Evolutionary conservation across 2,797 vertebrate species (phyloP).

Genomic region (Etheostoma perlongum): DNA sequence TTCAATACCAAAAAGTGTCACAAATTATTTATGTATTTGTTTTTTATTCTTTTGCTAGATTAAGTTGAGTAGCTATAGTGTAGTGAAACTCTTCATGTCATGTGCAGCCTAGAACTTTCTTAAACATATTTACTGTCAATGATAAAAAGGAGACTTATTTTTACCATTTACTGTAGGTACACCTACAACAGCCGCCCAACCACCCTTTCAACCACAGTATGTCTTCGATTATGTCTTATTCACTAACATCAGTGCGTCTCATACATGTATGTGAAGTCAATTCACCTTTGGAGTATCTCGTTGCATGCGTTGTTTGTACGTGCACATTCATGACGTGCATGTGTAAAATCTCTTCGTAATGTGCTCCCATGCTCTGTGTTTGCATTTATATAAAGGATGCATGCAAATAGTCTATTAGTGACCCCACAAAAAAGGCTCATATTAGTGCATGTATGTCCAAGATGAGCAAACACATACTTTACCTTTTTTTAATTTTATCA

Average conservation of each 20-base stretch:
- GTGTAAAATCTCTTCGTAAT: background rate
- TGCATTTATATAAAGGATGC: slow-evolving; percentile 24
- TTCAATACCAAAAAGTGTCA: background rate
- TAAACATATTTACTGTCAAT: slow-evolving; percentile 47
- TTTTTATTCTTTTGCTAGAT: slow-evolving; percentile 5
- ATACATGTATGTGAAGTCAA: slow-evolving; percentile 45
- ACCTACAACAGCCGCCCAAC: slow-evolving; percentile 80
- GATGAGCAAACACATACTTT: background rate
- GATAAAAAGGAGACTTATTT: slow-evolving; percentile 67
- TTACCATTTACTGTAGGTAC: slow-evolving; percentile 75
- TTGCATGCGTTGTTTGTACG: slow-evolving; percentile 45
- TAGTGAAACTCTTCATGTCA: slow-evolving; percentile 23
- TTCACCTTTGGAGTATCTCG: slow-evolving; percentile 32
- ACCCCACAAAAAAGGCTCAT: background rate
- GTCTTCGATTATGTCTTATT: slow-evolving; percentile 75
- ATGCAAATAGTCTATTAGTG: slow-evolving; percentile 38
- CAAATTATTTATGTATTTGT: background rate
- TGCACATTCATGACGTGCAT: slow-evolving; percentile 19
- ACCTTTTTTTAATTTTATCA: slow-evolving; percentile 18
- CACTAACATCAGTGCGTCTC: slow-evolving; percentile 61
- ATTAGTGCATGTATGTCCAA: slow-evolving; percentile 34
- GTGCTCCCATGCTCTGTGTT: slow-evolving; percentile 21
- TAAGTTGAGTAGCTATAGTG: background rate
- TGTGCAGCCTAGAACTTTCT: slow-evolving; percentile 40
- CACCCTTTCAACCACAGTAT: slow-evolving; percentile 80